These are phyloP conservation scores for Phalanger gymnotis DNA, from an alignment of 2,797 vertebrate genomes.

Conservation along the genomic window DNA sequence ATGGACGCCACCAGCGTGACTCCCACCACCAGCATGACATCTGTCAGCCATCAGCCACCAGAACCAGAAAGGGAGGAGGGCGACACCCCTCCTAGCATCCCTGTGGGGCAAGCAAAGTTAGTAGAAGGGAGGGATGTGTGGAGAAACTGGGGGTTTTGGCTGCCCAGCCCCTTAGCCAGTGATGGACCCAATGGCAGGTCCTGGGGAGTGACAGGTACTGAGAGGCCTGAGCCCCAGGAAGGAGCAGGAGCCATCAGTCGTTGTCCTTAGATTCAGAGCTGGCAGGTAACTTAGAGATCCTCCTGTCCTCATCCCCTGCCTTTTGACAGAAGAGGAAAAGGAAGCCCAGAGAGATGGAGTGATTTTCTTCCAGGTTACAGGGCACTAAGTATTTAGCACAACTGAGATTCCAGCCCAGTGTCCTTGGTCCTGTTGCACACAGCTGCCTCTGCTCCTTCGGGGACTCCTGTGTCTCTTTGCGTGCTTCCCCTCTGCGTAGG, in stretches of 20 bases:
- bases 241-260: not conserved
- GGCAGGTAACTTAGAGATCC: not conserved
- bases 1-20: not conserved
- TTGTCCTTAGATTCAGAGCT: not conserved
- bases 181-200: not conserved
- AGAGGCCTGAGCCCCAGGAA: not conserved
- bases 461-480: not conserved
- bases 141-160: not conserved
- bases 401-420: not conserved
- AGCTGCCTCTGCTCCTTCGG: not conserved
- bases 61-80: not conserved
- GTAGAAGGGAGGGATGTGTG: not conserved
- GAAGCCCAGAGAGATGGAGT: not conserved
- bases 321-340: not conserved
- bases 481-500: not conserved
- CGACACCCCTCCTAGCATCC: not conserved
- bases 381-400: not conserved
- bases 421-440: not conserved
- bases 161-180: not conserved
- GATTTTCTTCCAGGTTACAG: not conserved
- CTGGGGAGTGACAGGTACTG: not conserved
- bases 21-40: not conserved
- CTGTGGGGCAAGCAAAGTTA: not conserved
- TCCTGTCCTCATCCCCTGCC: not conserved
- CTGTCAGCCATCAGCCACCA: not conserved